Conservation (phyloP, 2,797 vertebrate genomes). For the Phrynocephalus guinanensis region DNA sequence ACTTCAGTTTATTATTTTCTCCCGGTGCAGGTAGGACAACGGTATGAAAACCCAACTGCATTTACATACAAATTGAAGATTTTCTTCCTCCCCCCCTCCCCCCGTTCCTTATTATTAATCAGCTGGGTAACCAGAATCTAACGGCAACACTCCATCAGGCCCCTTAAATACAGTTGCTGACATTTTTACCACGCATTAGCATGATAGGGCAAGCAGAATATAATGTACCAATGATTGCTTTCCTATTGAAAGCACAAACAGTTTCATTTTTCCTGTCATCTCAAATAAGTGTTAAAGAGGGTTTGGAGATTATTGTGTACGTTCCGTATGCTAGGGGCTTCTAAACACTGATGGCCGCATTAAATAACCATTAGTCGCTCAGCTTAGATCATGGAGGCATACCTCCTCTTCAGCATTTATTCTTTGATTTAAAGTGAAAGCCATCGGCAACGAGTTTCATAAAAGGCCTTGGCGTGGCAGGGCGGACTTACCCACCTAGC, state of each 20-base stretch:
- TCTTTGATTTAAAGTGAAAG: constrained; percentile 99
- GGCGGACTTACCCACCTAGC: background rate
- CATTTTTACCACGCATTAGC: constrained; percentile 99
- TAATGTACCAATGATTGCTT: constrained; percentile 99
- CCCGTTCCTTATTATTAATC: constrained; percentile 89
- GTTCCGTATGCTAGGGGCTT: constrained; percentile 97
- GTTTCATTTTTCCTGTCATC: constrained; percentile 99
- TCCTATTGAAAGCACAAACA: constrained; percentile 99
- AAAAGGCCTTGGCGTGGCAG: constrained; percentile 72
- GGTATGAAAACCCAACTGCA: constrained; percentile 96
- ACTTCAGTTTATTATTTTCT: constrained; percentile 99
- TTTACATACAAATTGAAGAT: constrained; percentile 99
- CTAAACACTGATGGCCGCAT: constrained; percentile 99
- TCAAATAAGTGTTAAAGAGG: constrained; percentile 99
- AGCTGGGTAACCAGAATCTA: constrained; percentile 99
- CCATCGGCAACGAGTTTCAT: constrained; percentile 93
- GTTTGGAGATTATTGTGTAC: constrained; percentile 99
- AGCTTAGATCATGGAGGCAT: constrained; percentile 95
- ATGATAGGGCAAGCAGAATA: constrained; percentile 99
- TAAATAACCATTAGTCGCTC: constrained; percentile 99
- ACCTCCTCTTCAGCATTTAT: constrained; percentile 97
- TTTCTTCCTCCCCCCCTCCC: constrained; percentile 77
- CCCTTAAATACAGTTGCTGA: constrained; percentile 99
- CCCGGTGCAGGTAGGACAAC: constrained; percentile 97
- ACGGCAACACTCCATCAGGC: constrained; percentile 99